Base-by-base conservation (phyloP, 2,888 invertebrate species). In the Megalurothrips usitatus region DNA sequence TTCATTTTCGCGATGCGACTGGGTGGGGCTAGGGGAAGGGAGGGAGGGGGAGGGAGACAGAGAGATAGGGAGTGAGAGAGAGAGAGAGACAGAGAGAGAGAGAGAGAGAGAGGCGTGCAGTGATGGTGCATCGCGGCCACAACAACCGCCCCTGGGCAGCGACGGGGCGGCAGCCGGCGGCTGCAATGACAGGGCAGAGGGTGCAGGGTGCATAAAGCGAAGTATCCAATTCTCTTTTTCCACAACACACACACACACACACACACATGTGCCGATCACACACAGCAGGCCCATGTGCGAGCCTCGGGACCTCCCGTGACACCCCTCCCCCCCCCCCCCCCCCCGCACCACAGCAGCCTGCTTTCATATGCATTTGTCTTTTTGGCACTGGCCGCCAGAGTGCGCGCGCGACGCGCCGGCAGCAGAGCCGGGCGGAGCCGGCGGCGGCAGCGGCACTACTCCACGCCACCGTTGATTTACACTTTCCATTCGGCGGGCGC, bases 1-100 rank as follows among this genome's bases (percentile, higher is more conserved):
- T 80, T 81, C 80, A 80, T 81, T 81, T 81, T 79, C 78, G 79
- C 84, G 84, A 83, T 81, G 83, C 81, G 81, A 80, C 79, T 48
- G 68, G 47, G 80, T 48, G 81, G 81, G 82, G 82, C 34, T 23
- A 28, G 48, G 80, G 81, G 78, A 58, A 80, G 79, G 82, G 82
- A 81, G 81, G 82, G 80, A 81, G 58, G 82, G 82, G 79, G 80
- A 80, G 75, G 80, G 81, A 81, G 80, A 82, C 78, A 49, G 78
- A 0, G n/a, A n/a, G n/a, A n/a, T n/a, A n/a, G 80, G 80, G 79
- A 79, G 81, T 81, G 58, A 43, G 9, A 23, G 79, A 81, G 47
- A 80, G 81, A 80, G 80, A 34, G 52, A 49, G 79, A 78, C 82
- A 81, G 82, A 81, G 81, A 81, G 81, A 83, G 19, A 63, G 81